Evolutionary conservation across 2,113 vertebrate genomes (phyloP), one percentile per base, ranked within the genome.

Genomic region (Aldabrachelys gigantea): DNA sequence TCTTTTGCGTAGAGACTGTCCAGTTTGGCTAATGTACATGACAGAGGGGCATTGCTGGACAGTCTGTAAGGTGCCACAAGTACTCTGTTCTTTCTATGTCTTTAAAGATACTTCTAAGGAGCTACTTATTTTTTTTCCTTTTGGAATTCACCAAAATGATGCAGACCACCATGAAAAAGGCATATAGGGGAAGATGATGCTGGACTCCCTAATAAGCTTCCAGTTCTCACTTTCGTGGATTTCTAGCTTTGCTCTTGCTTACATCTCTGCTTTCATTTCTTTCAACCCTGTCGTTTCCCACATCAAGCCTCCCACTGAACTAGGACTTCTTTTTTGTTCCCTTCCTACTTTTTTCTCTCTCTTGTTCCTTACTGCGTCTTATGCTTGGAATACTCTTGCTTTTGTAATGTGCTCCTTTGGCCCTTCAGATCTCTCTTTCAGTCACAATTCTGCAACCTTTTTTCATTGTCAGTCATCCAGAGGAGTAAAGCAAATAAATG

Each of bases 301-400:
- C 56, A 59, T 65, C 17, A n/a, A 53, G 24, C 76, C 76, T 90
- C 54, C 6, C 3, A 2, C 0, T 54, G 49, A 87, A 86, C 25
- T 8, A 1, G 4, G 0, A 0, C 29, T 56, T 38, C 62, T 83
- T 17, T 88, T 25, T 78, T 84, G 62, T 79, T 24, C 14, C 84
- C 9, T 5, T 47, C 25, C 0, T 8, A 0, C 35, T 38, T 79
- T 35, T 88, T 76, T 1, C 47, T 35, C 1, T 47, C 52, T n/a
- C 1, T 3, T 80, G 87, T 84, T 52, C 25, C 10, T 78, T 65
- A 13, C 41, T 0, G 0, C 41, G 75, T n/a, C 21, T 59, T 89
- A 29, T 47, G 82, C 6, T 2, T 57, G 82, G 24, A 85, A 13
- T 8, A 17, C 54, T 10, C 10, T 14, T 38, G n/a, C 6, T 14